Base-by-base conservation (phyloP, 2,888 invertebrate genomes). In the Chloroclystis v-ata region DNA sequence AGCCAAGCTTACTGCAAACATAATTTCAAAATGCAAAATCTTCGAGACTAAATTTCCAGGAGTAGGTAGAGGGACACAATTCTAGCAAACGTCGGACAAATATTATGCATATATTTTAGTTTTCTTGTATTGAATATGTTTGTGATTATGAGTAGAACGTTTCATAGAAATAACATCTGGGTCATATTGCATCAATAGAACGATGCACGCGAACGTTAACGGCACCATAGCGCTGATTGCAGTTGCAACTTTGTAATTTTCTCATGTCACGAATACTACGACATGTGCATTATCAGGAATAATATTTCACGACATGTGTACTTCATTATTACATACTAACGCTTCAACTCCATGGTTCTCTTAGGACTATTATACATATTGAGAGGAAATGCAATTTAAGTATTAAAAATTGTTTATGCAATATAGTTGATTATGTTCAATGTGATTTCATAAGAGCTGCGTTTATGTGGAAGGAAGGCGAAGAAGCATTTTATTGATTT, bases 121-220 rank as follows among this genome's bases (percentile, higher is more conserved):
- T n/a, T n/a, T 8, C 16, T 33, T 6, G n/a, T 9, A 30, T 14
- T 42, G 9, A 33, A 35, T 54, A 46, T 39, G 38, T 37, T 43
- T 47, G 47, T 53, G 52, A 53, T 47, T 20, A 44, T 30, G 20
- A 60, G 63, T 63, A 65, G 64, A 63, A 61, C 60, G 67, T 69
- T 79, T 76, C 76, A 75, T 73, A 67, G 76, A 77, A 78, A 72
- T 70, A 67, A 69, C 65, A 82, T 78, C 68, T 82, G 69, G 81
- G 82, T 81, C 82, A 73, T 69, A 72, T 82, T 82, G 78, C 81
- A 78, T 81, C 78, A 82, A 79, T 77, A 72, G 67, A 71, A 69
- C 75, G 72, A 81, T 78, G 76, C 80, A 80, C 79, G 79, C 79
- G 54, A 78, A 66, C 75, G 64, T 60, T 72, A 68, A 59, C 75